Evolutionary conservation across 2,888 invertebrate genomes (phyloP), one percentile per base, ranked within the genome.

Genomic region (Dynastes grantii): DNA sequence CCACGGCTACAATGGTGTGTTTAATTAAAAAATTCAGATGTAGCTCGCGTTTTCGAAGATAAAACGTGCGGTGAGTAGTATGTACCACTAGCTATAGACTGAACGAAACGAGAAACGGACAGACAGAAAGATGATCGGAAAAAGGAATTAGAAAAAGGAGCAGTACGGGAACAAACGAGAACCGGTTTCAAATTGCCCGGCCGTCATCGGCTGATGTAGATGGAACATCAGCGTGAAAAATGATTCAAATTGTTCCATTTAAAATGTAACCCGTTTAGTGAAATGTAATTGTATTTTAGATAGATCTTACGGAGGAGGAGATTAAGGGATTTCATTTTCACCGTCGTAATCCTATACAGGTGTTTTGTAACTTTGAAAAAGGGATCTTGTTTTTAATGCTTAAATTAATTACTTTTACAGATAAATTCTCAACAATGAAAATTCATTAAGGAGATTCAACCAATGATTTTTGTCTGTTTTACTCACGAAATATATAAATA

Each of bases 21-120:
- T 63, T 63, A 63, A 63, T 63, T 63, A 63, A 63, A 63, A 63
- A 63, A 63, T 63, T 63, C 32, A 63, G 63, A 63, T 32, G 63
- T 22, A 63, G 9, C 63, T 63, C 27, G 63, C 63, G 63, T 27
- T 63, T 63, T 27, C 63, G 32, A 63, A 63, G 63, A 63, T 63
- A 63, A 63, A 63, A 11, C 63, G 32, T 63, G 63, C 63, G 63
- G 63, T 29, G 63, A 22, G 55, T 16, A 32, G 0, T 55, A 11
- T 45, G 6, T 13, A 13, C 29, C 29, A 32, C 63, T 32, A 5
- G 32, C 22, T 8, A 22, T 22, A 3, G 55, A 55, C 22, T 6
- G n/a, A 22, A 55, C 55, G 55, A 22, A 22, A 63, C 63, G 63
- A 63, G 63, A 32, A 63, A 63, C 32, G 63, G 32, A 11, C 63